A percentile compares a stretch with the other conserved stretches of the same genome.
These are phyloP conservation scores for Falco biarmicus DNA, from an alignment of 2,797 vertebrate genomes.

Conservation along the genomic window DNA sequence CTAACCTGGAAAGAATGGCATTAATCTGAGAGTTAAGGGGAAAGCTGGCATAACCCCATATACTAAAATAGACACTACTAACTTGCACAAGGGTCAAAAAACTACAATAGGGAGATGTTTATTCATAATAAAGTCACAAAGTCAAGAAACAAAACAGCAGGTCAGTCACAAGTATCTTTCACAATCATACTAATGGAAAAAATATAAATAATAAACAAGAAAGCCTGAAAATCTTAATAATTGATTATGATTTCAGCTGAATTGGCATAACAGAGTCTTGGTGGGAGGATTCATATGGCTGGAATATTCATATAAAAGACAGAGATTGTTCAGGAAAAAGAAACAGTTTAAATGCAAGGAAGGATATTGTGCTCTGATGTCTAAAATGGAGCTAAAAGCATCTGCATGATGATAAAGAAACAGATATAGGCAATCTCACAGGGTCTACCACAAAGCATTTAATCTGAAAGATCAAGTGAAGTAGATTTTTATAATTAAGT, in stretches of 20 bases:
- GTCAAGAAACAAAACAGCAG: background rate
- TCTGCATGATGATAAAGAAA: background rate
- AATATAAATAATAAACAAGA: background rate
- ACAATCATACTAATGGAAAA: background rate
- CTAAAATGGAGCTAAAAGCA: background rate
- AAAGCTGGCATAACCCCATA: background rate
- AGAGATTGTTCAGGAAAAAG: background rate
- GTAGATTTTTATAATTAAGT: background rate
- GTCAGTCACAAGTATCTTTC: background rate
- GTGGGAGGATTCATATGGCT: background rate
- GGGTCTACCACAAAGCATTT: background rate
- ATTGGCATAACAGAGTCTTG: background rate
- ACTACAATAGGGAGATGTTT: background rate
- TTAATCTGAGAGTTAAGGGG: background rate
- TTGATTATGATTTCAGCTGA: background rate
- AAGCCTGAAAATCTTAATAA: background rate
- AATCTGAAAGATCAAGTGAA: background rate
- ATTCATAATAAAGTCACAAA: background rate
- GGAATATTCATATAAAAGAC: background rate
- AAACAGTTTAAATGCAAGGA: background rate
- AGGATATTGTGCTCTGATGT: background rate
- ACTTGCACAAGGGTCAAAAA: background rate
- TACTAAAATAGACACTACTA: background rate
- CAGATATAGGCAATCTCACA: background rate
- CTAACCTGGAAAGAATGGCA: background rate